phyloP scores from a whole-genome alignment of 2,888 invertebrate genomes.

The Stenurella melanura region DNA sequence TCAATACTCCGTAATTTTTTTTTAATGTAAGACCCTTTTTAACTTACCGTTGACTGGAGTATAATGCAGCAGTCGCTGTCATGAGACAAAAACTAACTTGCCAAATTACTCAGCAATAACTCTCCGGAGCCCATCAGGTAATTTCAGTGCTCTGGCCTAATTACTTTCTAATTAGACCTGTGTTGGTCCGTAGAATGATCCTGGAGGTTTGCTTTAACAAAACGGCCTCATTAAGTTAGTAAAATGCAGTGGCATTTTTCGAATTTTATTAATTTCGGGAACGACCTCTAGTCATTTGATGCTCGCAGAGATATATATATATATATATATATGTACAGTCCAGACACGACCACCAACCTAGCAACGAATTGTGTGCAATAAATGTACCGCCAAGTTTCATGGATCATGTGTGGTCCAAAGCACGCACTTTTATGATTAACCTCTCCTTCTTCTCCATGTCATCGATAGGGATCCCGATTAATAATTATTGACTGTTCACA shows the following conservation, averaged over 20 bases:
- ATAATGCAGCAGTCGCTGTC: conserved; percentile 53
- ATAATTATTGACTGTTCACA: conserved; percentile 36
- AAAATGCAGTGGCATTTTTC: conserved; percentile 57
- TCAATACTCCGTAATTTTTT: no score
- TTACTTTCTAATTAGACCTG: conserved; percentile 66
- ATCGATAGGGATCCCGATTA: conserved; percentile 45
- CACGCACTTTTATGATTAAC: conserved; percentile 44
- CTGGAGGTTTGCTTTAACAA: conserved; percentile 1
- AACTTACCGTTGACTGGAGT: no score
- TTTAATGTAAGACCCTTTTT: no score
- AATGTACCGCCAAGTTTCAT: conserved; percentile 46
- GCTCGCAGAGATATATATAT: conserved; percentile 20
- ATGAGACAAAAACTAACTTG: conserved; percentile 67
- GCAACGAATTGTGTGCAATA: conserved; percentile 50
- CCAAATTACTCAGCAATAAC: conserved; percentile 68
- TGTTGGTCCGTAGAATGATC: conserved; percentile 37
- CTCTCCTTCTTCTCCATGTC: conserved; percentile 43
- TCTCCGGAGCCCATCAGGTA: conserved; percentile 62
- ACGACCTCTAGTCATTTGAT: conserved; percentile 25
- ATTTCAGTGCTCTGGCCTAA: conserved; percentile 66
- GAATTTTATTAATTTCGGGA: conserved; percentile 60
- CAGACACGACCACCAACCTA: conserved; percentile 52
- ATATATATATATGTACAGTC: background rate
- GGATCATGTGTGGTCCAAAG: conserved; percentile 45
- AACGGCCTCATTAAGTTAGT: background rate